A percentile compares a stretch with the other conserved stretches of the same genome.
Conservation (phyloP, 1,140 invertebrate genomes). For the Hestina assimilis region DNA sequence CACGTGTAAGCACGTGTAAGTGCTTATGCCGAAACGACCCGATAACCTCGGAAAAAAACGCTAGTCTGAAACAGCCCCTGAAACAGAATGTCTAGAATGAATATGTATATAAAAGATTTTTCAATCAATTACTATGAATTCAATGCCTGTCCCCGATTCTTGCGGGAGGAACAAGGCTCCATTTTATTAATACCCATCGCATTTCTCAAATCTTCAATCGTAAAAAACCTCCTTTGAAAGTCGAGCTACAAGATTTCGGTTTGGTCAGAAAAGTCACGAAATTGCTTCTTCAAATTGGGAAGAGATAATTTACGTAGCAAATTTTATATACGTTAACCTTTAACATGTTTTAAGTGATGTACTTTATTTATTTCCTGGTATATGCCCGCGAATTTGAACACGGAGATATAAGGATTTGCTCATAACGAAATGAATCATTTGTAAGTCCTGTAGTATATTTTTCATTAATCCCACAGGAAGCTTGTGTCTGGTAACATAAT, state of each 20-base stretch:
- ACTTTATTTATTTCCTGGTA: too few species aligned
- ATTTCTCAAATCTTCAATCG: conserved; percentile 21
- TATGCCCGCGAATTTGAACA: background rate
- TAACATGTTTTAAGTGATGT: too few species aligned
- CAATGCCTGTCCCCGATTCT: conserved; percentile 19
- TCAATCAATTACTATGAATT: conserved; percentile 22
- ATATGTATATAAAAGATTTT: conserved; percentile 16
- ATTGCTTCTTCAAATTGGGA: conserved; percentile 28
- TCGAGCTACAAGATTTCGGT: conserved; percentile 16
- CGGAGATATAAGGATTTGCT: too few species aligned
- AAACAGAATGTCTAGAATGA: conserved; percentile 7
- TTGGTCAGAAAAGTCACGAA: conserved; percentile 10
- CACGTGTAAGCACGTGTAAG: too few species aligned
- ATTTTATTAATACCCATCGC: conserved; percentile 26
- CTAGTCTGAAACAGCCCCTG: too few species aligned
- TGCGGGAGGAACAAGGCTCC: conserved; percentile 11
- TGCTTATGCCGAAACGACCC: too few species aligned
- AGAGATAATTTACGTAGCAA: conserved; percentile 21
- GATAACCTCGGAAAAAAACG: too few species aligned
- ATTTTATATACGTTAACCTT: background rate
- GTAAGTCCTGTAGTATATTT: too few species aligned
- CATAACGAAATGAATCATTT: too few species aligned
- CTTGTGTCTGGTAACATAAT: too few species aligned
- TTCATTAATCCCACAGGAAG: too few species aligned
- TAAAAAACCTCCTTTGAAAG: conserved; percentile 23